These are phyloP conservation scores for Drosophila leonis DNA, from an alignment of 2,888 invertebrate genomes.

Conservation along the genomic window DNA sequence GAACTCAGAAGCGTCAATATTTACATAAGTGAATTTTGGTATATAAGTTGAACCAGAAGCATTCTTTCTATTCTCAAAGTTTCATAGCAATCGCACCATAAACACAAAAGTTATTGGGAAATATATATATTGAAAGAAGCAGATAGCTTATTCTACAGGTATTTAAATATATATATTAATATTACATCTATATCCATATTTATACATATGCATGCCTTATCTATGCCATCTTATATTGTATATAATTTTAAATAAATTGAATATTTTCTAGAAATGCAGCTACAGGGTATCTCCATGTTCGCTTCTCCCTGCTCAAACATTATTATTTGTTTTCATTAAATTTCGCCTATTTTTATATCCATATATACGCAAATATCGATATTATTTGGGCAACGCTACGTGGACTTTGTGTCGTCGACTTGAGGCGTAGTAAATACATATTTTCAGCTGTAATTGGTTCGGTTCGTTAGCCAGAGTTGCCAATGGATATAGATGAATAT, in stretches of 20 bases:
- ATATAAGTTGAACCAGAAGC: background rate
- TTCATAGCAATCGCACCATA: background rate
- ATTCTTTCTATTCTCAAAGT: no score
- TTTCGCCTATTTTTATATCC: conserved; percentile 4
- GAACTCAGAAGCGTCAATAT: background rate
- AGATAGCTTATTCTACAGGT: background rate
- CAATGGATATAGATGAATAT: conserved; percentile 2
- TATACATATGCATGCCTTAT: background rate
- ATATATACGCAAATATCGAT: background rate
- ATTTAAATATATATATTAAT: background rate
- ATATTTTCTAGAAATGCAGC: background rate
- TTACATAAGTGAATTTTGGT: background rate
- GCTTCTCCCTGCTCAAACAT: background rate
- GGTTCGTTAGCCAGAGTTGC: conserved; percentile 27
- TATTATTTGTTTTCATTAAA: conserved; percentile 13
- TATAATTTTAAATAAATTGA: background rate
- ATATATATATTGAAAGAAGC: background rate
- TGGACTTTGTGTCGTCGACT: conserved; percentile 20
- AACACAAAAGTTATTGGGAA: background rate
- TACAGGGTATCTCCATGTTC: conserved; percentile 5
- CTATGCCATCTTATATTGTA: background rate
- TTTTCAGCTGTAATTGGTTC: conserved; percentile 23
- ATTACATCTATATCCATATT: background rate
- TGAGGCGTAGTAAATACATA: conserved; percentile 9
- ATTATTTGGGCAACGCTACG: conserved; percentile 28